Conservation (phyloP, 2,888 invertebrate genomes). For the Unio delphinus region DNA sequence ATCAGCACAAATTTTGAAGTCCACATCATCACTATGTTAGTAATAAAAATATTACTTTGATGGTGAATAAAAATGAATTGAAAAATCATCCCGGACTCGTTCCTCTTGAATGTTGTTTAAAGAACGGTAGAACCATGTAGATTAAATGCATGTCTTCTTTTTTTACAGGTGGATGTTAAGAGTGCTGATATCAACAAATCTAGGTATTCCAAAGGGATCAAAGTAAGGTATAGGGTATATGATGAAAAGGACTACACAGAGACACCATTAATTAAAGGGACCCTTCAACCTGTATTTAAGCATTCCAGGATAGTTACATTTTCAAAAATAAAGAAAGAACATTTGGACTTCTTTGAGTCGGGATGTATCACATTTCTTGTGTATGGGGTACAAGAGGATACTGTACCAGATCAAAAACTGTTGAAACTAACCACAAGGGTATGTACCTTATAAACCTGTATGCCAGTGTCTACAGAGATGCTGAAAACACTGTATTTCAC, state of each 20-base stretch:
- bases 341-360: conserved; percentile 68
- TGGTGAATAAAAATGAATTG: too few species aligned
- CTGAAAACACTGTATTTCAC: too few species aligned
- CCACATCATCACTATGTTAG: too few species aligned
- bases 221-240: conserved; percentile 64
- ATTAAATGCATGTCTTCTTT: conserved; percentile 2
- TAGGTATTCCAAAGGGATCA: conserved; percentile 66
- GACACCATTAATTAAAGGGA: conserved; percentile 61
- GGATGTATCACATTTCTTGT: conserved; percentile 69
- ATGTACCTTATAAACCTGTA: conserved; percentile 10
- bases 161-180: conserved; percentile 57
- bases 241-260: conserved; percentile 59
- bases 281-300: conserved; percentile 65
- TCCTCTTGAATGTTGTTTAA: neutral
- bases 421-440: conserved; percentile 69
- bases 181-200: conserved; percentile 64
- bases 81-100: too few species aligned
- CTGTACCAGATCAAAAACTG: conserved; percentile 59
- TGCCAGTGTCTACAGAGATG: too few species aligned
- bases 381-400: conserved; percentile 70
- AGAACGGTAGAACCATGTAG: neutral
- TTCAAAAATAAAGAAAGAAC: conserved; percentile 60
- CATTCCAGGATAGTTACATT: conserved; percentile 64
- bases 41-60: too few species aligned
- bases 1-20: too few species aligned